Base-by-base conservation (phyloP, 2,113 vertebrate species). In the Jacana jacana region DNA sequence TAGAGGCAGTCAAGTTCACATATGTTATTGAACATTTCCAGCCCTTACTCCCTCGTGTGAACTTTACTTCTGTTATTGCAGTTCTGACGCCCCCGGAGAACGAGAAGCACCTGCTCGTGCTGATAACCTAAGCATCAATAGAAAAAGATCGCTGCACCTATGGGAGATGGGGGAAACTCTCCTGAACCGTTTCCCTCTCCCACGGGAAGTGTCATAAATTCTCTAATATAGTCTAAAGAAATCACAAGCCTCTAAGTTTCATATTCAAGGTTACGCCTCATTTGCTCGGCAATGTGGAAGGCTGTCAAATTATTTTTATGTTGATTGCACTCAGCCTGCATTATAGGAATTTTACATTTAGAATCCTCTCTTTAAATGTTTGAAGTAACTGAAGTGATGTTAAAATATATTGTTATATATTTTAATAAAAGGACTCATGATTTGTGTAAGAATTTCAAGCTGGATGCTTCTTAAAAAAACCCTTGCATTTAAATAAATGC, bases 291-390 rank as follows among this genome's bases (percentile, higher is more conserved):
- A 86, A 64, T 78, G 64, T 90, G 76, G 39, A 93, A 93, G 72
- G 23, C 85, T 93, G 94, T 94, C 85, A 96, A 90, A 96, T 94
- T 96, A 94, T 94, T 93, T 94, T 93, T 91, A 90, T 94, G 79
- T 61, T 93, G 82, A 94, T 95, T 94, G 64, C 42, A 73, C 71
- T 94, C 51, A 40, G 31, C 57, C 64, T 83, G 31, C 72, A 39
- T 82, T 77, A 54, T 66, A 63, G 54, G 78, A 83, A 51, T 91
- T 85, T 70, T 46, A 69, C 17, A 77, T 87, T 92, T 83, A 70
- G 46, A 89, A 91, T 46, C 6, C 6, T 60, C 19, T 65, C 13
- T 80, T 82, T 82, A 82, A 96, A 58, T 73, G 40, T 76, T 82
- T 91, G 42, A 75, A 73, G 55, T 61, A 91, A 58, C 46, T 51